Evolutionary conservation across 1,140 invertebrate genomes (phyloP).

Genomic region (Drosophila burlai): DNA sequence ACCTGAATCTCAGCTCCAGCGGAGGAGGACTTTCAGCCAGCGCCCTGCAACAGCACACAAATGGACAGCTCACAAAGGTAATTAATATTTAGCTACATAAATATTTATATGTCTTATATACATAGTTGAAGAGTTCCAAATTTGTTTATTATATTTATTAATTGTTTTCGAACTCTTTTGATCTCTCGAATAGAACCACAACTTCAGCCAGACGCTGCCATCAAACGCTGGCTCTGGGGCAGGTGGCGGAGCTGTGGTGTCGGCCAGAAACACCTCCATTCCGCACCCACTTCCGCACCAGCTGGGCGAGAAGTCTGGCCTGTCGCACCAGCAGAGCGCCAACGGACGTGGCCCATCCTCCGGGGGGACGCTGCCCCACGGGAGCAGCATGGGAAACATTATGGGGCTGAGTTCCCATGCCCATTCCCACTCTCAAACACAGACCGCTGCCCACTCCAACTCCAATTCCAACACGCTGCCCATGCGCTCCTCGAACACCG

Average conservation of each 20-base stretch:
- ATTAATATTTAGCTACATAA: slow-evolving; percentile 25
- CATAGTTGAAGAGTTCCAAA: too few species aligned
- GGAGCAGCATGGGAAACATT: slow-evolving; percentile 51
- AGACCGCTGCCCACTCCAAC: slow-evolving; percentile 21
- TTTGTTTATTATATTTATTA: too few species aligned
- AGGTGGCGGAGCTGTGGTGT: slow-evolving; percentile 50
- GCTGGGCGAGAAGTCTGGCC: slow-evolving; percentile 61
- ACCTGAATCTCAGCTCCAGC: slow-evolving; percentile 56
- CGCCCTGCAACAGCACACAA: slow-evolving; percentile 70
- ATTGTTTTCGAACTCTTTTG: too few species aligned
- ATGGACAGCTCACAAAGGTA: slow-evolving; percentile 66
- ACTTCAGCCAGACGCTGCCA: slow-evolving; percentile 68
- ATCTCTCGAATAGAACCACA: slow-evolving; percentile 42
- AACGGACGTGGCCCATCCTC: slow-evolving; percentile 40
- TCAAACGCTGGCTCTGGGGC: slow-evolving; percentile 39
- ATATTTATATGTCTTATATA: background rate
- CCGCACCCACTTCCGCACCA: slow-evolving; percentile 83
- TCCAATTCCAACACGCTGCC: slow-evolving; percentile 66
- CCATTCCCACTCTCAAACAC: slow-evolving; percentile 26
- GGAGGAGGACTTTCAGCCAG: slow-evolving; percentile 50
- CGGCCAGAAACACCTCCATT: slow-evolving; percentile 82
- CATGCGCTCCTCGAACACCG: slow-evolving; percentile 63
- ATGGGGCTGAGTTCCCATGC: slow-evolving; percentile 39
- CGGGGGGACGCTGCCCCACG: slow-evolving; percentile 48
- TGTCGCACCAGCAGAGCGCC: slow-evolving; percentile 46